Evolutionary conservation across 2,797 vertebrate species (phyloP).

Genomic region (Muscicapa striata): DNA sequence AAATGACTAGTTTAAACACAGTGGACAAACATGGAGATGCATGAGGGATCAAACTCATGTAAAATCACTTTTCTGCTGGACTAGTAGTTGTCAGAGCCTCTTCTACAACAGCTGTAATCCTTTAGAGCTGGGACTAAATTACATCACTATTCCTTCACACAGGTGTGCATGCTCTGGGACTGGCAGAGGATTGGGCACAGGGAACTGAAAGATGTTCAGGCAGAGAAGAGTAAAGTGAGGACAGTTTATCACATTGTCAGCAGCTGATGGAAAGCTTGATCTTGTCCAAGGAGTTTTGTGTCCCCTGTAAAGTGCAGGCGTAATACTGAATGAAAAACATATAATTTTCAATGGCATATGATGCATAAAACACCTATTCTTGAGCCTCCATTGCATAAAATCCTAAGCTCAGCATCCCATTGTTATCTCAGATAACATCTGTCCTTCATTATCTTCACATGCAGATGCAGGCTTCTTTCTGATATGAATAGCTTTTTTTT

Average conservation of each 20-base stretch:
- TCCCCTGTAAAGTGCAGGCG: neutral
- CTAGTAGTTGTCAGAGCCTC: neutral
- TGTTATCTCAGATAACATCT: neutral
- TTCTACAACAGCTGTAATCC: neutral
- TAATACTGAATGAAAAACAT: neutral
- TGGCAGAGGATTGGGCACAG: neutral
- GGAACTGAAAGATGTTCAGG: neutral
- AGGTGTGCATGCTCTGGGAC: neutral
- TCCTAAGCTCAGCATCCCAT: neutral
- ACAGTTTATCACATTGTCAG: neutral
- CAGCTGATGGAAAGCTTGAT: neutral
- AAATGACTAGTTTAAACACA: neutral
- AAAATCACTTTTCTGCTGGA: neutral
- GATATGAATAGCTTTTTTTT: neutral
- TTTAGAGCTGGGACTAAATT: neutral
- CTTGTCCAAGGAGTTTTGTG: neutral
- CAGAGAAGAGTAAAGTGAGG: neutral
- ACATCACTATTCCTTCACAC: neutral
- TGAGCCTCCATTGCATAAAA: neutral
- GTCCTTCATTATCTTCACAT: constrained; percentile 22
- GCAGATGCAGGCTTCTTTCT: neutral
- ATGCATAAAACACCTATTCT: neutral
- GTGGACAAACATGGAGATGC: neutral
- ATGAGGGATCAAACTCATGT: neutral
- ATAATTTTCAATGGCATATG: neutral